Evolutionary conservation across 2,888 invertebrate species (phyloP).

Genomic region (Brachylomia viminalis): DNA sequence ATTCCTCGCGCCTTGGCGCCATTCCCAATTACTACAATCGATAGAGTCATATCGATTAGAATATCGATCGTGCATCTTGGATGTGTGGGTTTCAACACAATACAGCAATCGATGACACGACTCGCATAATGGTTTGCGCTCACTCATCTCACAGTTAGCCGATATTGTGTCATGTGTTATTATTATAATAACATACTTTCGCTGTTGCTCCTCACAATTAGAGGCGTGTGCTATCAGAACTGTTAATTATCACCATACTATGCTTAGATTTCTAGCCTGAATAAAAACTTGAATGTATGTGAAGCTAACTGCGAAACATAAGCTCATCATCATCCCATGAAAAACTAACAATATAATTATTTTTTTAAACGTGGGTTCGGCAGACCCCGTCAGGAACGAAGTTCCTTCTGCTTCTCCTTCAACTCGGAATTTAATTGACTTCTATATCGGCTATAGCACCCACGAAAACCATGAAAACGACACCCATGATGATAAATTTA

Average conservation of each 20-base stretch:
- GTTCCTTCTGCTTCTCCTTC: no score
- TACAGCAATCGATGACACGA: conserved; percentile 63
- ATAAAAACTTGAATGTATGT: conserved; percentile 4
- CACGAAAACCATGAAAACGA: not conserved
- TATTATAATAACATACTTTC: conserved; percentile 70
- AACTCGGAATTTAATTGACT: no score
- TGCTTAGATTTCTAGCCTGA: conserved; percentile 22
- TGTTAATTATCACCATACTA: conserved; percentile 26
- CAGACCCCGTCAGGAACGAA: no score
- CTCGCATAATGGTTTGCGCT: conserved; percentile 68
- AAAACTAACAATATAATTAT: not conserved
- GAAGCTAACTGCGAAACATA: not conserved
- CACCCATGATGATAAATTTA: not conserved
- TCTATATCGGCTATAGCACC: not conserved
- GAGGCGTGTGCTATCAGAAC: conserved; percentile 39
- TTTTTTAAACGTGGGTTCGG: no score
- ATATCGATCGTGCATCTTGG: conserved; percentile 57
- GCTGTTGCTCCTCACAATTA: conserved; percentile 53
- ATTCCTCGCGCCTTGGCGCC: conserved; percentile 44
- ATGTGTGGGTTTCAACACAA: conserved; percentile 61
- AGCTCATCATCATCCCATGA: not conserved
- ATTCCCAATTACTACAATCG: conserved; percentile 47
- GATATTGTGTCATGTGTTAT: conserved; percentile 69
- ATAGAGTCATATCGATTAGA: conserved; percentile 55
- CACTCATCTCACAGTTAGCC: conserved; percentile 69